phyloP scores from a whole-genome alignment of 2,797 vertebrate genomes.

The Triplophysa yarkandensis region DNA sequence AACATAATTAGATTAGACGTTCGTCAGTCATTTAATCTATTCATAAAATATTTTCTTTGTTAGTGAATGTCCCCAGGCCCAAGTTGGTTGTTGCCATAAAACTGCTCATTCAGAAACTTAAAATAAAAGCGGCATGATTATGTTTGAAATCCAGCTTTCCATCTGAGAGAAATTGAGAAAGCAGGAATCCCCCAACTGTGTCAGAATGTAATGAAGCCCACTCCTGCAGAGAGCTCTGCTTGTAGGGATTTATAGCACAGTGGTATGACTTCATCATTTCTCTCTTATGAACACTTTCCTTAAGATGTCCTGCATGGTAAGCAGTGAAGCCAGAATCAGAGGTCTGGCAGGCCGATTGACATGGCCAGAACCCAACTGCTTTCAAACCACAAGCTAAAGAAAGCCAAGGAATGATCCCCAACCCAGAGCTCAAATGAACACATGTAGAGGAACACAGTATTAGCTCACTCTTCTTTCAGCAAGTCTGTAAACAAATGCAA shows the following conservation, averaged over 20 bases:
- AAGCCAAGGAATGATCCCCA: constrained; percentile 35
- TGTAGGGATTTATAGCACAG: constrained; percentile 61
- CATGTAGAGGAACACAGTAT: constrained; percentile 2
- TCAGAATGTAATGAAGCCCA: constrained; percentile 41
- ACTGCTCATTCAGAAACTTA: constrained; percentile 9
- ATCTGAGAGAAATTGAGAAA: constrained; percentile 31
- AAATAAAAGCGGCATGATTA: constrained; percentile 40
- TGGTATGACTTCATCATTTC: constrained; percentile 65
- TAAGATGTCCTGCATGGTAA: constrained; percentile 63
- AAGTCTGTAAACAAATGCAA: constrained; percentile 24
- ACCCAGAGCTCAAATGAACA: constrained; percentile 25
- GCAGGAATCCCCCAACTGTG: constrained; percentile 41
- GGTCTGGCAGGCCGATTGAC: constrained; percentile 62
- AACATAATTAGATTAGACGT: no score
- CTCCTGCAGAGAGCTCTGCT: constrained; percentile 55
- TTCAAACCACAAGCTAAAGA: constrained; percentile 54
- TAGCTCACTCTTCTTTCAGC: constrained; percentile 24
- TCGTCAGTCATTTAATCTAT: neutral
- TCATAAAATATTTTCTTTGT: constrained; percentile 8
- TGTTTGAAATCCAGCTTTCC: constrained; percentile 34
- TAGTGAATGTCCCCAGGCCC: constrained; percentile 3
- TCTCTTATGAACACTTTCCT: constrained; percentile 49
- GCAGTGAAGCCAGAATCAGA: constrained; percentile 61
- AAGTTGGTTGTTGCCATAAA: constrained; percentile 36
- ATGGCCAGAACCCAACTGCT: constrained; percentile 66